These are phyloP conservation scores for Eubucco bourcierii DNA, from an alignment of 2,113 vertebrate species.

Conservation along the genomic window DNA sequence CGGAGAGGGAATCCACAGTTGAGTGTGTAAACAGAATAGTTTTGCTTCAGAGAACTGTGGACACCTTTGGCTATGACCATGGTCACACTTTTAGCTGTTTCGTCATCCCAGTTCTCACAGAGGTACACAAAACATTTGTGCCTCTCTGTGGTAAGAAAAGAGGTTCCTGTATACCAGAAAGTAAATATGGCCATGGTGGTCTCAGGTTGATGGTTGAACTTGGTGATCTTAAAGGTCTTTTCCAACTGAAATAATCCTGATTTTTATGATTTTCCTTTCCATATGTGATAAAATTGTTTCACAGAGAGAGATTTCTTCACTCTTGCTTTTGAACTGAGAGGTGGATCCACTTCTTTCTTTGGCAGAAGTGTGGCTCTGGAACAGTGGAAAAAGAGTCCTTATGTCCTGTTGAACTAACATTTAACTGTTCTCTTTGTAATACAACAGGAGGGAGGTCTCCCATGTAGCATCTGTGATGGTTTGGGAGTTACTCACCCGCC, in stretches of 20 bases:
- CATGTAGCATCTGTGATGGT: neutral
- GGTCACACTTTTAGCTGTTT: neutral
- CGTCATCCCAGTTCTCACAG: accelerated
- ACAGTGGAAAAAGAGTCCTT: neutral
- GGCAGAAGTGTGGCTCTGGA: neutral
- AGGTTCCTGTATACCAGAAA: neutral
- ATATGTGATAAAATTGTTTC: neutral
- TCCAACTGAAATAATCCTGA: no score
- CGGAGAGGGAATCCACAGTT: neutral
- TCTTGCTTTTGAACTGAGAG: neutral
- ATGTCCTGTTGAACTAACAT: neutral
- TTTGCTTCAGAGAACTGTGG: neutral
- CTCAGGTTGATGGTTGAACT: no score
- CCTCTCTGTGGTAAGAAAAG: neutral
- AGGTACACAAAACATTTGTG: neutral
- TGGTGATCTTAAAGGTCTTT: no score
- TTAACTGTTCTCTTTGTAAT: neutral
- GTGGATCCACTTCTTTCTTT: neutral
- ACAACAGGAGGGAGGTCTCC: neutral
- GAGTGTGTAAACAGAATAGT: neutral
- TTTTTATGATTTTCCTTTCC: neutral
- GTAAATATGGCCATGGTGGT: neutral
- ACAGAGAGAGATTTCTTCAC: neutral
- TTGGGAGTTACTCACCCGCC: no score
- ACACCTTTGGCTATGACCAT: neutral